Evolutionary conservation across 2,113 vertebrate species (phyloP).

Genomic region (Amblyornis subalaris): DNA sequence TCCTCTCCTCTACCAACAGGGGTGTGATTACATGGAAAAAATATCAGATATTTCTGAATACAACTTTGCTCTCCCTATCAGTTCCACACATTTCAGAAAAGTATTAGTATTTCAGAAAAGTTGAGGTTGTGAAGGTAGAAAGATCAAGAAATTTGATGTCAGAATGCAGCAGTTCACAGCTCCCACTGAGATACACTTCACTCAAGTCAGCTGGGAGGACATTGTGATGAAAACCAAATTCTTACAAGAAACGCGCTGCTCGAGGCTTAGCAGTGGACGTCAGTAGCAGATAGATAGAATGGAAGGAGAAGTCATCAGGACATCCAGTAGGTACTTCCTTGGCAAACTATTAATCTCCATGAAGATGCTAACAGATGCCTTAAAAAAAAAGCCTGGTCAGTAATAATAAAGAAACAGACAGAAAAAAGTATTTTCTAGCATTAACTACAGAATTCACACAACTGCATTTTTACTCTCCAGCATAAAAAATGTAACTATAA

Average conservation of each 20-base stretch:
- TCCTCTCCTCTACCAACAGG: neutral
- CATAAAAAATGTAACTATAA: neutral
- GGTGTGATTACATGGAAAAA: neutral
- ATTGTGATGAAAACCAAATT: neutral
- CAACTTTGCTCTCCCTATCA: neutral
- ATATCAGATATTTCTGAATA: neutral
- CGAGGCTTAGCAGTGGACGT: fast-evolving
- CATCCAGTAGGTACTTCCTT: neutral
- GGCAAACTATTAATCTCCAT: neutral
- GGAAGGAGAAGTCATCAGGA: neutral
- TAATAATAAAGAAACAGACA: neutral
- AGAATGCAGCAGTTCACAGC: neutral
- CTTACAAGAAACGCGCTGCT: neutral
- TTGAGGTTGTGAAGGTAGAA: neutral
- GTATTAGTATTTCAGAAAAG: neutral
- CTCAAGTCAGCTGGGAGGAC: neutral
- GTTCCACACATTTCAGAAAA: neutral
- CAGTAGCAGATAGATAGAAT: neutral
- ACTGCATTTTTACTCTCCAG: neutral
- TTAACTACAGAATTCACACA: neutral
- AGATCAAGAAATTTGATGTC: neutral
- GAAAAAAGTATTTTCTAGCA: neutral
- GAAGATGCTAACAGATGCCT: neutral
- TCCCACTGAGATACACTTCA: neutral
- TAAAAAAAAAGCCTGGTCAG: neutral